phyloP scores from a whole-genome alignment of 2,888 invertebrate genomes.

The Lasioglossum oenotherae region DNA sequence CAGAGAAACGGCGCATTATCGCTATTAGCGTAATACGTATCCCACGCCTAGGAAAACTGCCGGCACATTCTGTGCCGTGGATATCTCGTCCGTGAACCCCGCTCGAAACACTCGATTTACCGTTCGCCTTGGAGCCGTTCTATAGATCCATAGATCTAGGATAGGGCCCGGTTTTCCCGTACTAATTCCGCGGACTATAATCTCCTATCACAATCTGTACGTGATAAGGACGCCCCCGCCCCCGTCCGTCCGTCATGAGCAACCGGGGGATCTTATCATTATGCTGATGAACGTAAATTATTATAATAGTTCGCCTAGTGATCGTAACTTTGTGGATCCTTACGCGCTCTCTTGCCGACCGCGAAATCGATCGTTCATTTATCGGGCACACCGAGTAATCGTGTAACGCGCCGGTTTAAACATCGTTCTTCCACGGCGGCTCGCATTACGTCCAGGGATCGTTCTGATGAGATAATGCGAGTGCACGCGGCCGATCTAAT shows the following conservation, averaged over 20 bases:
- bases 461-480: slow-evolving; percentile 42
- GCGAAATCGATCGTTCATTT: slow-evolving; percentile 50
- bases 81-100: slow-evolving; percentile 61
- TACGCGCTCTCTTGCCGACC: neutral
- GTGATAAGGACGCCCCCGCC: slow-evolving; percentile 55
- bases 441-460: slow-evolving; percentile 21
- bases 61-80: slow-evolving; percentile 58
- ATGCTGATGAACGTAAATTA: slow-evolving; percentile 62
- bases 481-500: slow-evolving; percentile 28
- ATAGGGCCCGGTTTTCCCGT: slow-evolving; percentile 61
- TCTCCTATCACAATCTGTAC: slow-evolving; percentile 74
- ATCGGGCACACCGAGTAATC: slow-evolving; percentile 36
- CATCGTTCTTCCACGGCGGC: slow-evolving; percentile 5
- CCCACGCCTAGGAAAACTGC: slow-evolving; percentile 46
- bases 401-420: slow-evolving; percentile 32
- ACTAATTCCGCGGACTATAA: slow-evolving; percentile 76
- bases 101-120: slow-evolving; percentile 63
- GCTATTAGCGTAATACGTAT: slow-evolving; percentile 78
- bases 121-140: slow-evolving; percentile 56
- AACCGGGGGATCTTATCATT: slow-evolving; percentile 45
- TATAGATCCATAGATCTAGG: slow-evolving; percentile 60
- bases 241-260: neutral
- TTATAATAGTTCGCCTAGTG: slow-evolving; percentile 47
- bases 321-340: slow-evolving; percentile 53
- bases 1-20: slow-evolving; percentile 76